A percentile compares a stretch with the other conserved stretches of the same genome.
Conservation (phyloP, 1,140 invertebrate species). For the Trichonephila clavipes region DNA sequence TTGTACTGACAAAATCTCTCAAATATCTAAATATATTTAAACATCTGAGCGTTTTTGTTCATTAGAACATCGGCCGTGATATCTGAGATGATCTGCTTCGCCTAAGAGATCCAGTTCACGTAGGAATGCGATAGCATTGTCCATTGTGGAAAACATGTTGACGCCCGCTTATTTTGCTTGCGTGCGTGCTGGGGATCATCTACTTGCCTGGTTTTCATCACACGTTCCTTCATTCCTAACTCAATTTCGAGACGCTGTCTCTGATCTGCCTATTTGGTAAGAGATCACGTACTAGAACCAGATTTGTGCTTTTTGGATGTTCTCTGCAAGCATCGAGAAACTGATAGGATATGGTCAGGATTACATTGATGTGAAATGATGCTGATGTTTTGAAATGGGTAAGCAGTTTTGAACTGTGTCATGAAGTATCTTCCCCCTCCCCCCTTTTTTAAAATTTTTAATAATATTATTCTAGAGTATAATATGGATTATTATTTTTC, state of each 20-base stretch:
- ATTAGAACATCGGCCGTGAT: constrained; percentile 12
- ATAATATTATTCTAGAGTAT: no score
- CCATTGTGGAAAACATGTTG: constrained; percentile 55
- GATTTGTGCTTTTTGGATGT: background rate
- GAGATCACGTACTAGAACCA: background rate
- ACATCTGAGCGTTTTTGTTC: background rate
- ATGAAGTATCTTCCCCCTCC: no score
- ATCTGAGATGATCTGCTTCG: constrained; percentile 23
- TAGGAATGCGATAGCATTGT: constrained; percentile 46
- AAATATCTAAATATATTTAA: background rate
- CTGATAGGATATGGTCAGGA: no score
- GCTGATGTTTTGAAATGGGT: no score
- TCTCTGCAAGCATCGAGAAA: no score
- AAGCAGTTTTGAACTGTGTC: no score
- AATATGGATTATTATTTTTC: no score
- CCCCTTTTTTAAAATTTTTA: no score
- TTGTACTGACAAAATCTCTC: background rate
- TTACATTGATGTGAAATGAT: no score
- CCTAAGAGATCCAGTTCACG: background rate
- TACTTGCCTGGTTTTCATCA: constrained; percentile 17
- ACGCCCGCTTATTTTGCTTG: constrained; percentile 37
- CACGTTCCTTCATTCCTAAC: background rate
- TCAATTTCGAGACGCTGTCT: constrained; percentile 8
- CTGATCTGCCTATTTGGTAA: background rate
- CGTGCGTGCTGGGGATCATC: constrained; percentile 4